These are phyloP conservation scores for Elephantulus edwardii DNA, from an alignment of 2,113 vertebrate genomes.

Conservation along the genomic window DNA sequence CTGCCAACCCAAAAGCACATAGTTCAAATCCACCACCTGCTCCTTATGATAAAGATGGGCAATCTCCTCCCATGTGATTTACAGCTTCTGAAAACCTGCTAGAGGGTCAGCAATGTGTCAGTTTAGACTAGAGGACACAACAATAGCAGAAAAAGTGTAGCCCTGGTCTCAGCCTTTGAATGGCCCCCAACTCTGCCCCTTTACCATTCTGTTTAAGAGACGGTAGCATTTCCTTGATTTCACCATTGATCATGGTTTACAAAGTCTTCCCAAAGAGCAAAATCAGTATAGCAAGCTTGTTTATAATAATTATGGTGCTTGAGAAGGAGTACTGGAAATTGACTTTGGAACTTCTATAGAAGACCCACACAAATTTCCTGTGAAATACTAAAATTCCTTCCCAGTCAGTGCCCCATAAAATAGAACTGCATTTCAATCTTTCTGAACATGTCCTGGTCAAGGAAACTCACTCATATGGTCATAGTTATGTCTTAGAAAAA, in stretches of 20 bases:
- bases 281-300: background rate
- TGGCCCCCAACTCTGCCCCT: background rate
- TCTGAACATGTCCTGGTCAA: background rate
- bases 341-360: background rate
- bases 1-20: no score
- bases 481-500: no score
- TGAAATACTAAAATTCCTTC: background rate
- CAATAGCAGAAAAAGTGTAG: no score
- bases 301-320: background rate
- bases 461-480: background rate
- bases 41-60: no score
- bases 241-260: background rate
- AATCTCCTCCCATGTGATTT: no score
- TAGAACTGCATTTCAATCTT: background rate
- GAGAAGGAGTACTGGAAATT: background rate
- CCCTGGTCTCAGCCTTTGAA: background rate
- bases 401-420: no score
- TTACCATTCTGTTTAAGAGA: background rate
- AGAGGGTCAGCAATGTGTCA: no score
- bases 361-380: background rate
- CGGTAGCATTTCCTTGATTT: background rate
- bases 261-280: background rate
- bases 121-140: no score
- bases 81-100: no score
- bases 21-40: no score